Evolutionary conservation across 2,888 invertebrate species (phyloP).

Genomic region (Trypoxylon attenuatum): DNA sequence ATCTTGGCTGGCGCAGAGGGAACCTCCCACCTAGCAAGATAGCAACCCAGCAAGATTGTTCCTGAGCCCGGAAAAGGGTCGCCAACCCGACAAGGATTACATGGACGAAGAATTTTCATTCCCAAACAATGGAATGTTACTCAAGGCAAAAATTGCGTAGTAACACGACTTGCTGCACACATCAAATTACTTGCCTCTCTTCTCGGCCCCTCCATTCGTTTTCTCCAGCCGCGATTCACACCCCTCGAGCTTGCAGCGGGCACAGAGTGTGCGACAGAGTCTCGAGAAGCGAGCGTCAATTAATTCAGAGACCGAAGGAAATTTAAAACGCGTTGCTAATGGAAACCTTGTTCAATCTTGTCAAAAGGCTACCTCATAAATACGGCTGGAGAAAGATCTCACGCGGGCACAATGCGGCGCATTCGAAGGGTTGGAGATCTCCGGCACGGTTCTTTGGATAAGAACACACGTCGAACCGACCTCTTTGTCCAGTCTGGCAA

Average conservation of each 20-base stretch:
- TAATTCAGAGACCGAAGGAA: no score
- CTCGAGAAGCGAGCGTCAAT: no score
- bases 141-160: slow-evolving; percentile 23
- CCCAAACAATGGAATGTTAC: slow-evolving; percentile 36
- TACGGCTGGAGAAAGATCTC: no score
- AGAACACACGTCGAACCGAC: slow-evolving; percentile 33
- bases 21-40: not conserved
- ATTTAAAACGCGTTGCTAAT: no score
- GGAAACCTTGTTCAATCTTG: no score
- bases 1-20: not conserved
- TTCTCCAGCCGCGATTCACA: no score
- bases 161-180: slow-evolving; percentile 19
- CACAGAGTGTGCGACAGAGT: no score
- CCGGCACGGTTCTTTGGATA: slow-evolving; percentile 32
- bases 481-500: slow-evolving; percentile 45
- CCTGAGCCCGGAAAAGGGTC: not conserved
- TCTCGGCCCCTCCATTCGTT: not conserved
- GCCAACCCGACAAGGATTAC: slow-evolving; percentile 6
- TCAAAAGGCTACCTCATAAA: no score
- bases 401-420: slow-evolving; percentile 44
- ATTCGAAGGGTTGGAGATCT: slow-evolving; percentile 29
- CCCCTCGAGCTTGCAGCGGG: no score
- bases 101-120: slow-evolving; percentile 1
- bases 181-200: slow-evolving; percentile 22
- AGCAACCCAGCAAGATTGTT: not conserved